Conservation (phyloP, 2,888 invertebrate genomes). For the Chelonus formosanus region DNA sequence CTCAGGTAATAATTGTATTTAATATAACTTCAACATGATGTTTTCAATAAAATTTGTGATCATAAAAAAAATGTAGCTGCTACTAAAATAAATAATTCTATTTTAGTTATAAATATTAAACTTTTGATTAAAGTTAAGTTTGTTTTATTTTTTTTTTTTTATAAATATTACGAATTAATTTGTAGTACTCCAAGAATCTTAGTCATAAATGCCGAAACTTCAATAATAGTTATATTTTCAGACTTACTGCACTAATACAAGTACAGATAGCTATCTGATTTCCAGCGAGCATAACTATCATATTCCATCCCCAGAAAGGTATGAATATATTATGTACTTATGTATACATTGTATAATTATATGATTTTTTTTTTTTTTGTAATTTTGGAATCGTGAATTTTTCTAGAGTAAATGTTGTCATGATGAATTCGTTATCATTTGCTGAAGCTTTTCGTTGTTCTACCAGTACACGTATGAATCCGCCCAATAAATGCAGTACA, state of each 20-base stretch:
- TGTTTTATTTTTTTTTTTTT: no score
- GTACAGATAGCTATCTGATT: constrained; percentile 67
- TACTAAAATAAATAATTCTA: no score
- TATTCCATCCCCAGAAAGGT: constrained; percentile 68
- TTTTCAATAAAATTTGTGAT: background rate
- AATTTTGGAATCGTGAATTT: background rate
- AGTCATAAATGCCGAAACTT: background rate
- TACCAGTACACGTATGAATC: constrained; percentile 65
- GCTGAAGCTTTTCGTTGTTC: constrained; percentile 66
- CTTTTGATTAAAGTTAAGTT: no score
- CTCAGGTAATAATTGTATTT: constrained; percentile 59
- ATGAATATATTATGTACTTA: constrained; percentile 9
- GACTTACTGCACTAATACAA: constrained; percentile 67
- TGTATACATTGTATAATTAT: background rate
- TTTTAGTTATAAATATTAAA: no score
- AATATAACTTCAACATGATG: no score
- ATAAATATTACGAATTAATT: no score
- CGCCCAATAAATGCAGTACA: constrained; percentile 64
- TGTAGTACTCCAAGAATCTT: no score
- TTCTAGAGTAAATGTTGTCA: constrained; percentile 66
- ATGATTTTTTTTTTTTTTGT: background rate
- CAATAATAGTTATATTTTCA: constrained; percentile 44
- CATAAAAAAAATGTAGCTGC: no score
- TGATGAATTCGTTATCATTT: constrained; percentile 68
- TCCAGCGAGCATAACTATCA: constrained; percentile 68